Evolutionary conservation across 2,888 invertebrate genomes (phyloP), one percentile per base, ranked within the genome.

Genomic region (Microctonus aethiopoides): DNA sequence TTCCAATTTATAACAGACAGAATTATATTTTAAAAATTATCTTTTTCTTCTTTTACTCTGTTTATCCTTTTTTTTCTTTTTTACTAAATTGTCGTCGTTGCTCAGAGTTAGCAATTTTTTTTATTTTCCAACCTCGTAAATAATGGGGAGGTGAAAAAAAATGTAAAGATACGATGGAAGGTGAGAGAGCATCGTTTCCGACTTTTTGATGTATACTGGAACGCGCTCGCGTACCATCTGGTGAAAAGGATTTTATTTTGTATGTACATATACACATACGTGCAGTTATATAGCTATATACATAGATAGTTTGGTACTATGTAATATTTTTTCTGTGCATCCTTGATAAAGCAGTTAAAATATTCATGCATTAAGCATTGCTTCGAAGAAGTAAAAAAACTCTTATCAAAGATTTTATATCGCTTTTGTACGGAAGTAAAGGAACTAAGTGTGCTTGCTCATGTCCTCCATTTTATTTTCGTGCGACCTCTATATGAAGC

Each of bases 341-440:
- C 26, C 24, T 26, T 64, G 64, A 64, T 64, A 54, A 54, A 54
- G 52, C 52, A 32, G 51, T 34, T 63, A 56, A 61, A 68, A 68
- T 61, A 26, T 52, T 68, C 54, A 62, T 68, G 61, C 61, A 68
- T 68, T 67, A 51, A 61, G 54, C 39, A 62, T 61, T 39, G 13
- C 16, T 54, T n/a, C 16, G 54, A 10, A 36, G 54, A 67, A 67
- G 67, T 67, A 52, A 60, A 60, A 60, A 39, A n/a, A 60, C 57
- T 57, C 22, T 59, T 67, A 67, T 67, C 67, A 67, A 67, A 51
- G 67, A 67, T 67, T 67, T 67, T 60, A 57, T 66, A 66, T 66
- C 57, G 66, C 26, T 41, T 66, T 36, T 32, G 16, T 56, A 22
- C 29, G 29, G 26, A 57, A 36, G 57, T 20, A 32, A 63, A 24